Evolutionary conservation across 2,797 vertebrate genomes (phyloP).

Genomic region (Psittacula echo): DNA sequence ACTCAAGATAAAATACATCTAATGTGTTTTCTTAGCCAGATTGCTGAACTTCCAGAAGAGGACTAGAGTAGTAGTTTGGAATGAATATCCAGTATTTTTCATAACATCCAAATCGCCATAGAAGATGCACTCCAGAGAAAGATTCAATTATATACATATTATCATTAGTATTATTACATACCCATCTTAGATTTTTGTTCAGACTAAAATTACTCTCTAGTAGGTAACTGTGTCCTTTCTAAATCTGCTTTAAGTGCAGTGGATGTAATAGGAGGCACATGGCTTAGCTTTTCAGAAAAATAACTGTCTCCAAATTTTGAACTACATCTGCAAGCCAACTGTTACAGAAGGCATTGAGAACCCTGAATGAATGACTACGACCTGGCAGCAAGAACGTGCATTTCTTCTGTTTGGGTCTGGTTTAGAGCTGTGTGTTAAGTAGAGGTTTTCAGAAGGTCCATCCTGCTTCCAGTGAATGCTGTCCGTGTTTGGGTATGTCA

Average conservation of each 20-base stretch:
- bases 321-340: not conserved
- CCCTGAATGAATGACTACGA: not conserved
- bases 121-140: not conserved
- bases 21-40: not conserved
- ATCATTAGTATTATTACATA: not conserved
- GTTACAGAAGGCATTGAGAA: not conserved
- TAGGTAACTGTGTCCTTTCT: not conserved
- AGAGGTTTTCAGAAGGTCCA: slow-evolving; percentile 13
- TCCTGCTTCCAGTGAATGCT: slow-evolving; percentile 52
- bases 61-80: not conserved
- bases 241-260: slow-evolving; percentile 8
- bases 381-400: not conserved
- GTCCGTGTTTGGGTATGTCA: slow-evolving; percentile 56
- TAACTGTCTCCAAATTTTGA: not conserved
- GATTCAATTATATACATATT: not conserved
- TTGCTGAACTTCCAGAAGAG: not conserved
- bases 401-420: not conserved
- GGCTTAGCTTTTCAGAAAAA: slow-evolving; percentile 5
- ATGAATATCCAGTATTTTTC: not conserved
- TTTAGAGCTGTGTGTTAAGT: slow-evolving; percentile 19
- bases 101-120: not conserved
- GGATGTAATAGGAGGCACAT: not conserved
- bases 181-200: not conserved
- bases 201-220: not conserved
- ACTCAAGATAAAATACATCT: not conserved